Conservation (phyloP, 2,888 invertebrate genomes). For the Carpatolechia fugitivella region DNA sequence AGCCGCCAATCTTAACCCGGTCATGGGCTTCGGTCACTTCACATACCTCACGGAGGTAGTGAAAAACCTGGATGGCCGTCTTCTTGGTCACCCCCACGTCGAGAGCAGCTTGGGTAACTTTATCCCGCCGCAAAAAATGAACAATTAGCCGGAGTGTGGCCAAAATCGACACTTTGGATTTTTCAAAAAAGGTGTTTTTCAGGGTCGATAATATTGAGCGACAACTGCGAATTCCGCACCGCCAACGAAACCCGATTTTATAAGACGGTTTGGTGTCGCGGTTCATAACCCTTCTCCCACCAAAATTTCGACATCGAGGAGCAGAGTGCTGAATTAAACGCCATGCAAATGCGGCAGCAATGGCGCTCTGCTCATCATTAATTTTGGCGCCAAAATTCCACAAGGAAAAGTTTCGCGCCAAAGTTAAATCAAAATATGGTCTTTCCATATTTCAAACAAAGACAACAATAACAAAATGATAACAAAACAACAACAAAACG, state of each 20-base stretch:
- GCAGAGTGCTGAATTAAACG: neutral
- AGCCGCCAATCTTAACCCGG: slow-evolving; percentile 13
- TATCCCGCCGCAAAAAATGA: slow-evolving; percentile 4
- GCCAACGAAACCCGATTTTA: neutral
- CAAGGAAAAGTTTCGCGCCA: neutral
- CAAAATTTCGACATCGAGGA: neutral
- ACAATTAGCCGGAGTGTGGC: slow-evolving; percentile 4
- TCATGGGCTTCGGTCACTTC: slow-evolving; percentile 19
- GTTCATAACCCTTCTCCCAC: neutral
- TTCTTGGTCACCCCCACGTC: slow-evolving; percentile 1
- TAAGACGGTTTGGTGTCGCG: neutral
- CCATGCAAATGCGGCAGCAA: neutral
- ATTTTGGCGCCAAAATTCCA: neutral
- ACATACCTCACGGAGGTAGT: slow-evolving; percentile 11
- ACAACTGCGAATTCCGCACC: neutral
- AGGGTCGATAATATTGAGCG: neutral
- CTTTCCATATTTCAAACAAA: no score
- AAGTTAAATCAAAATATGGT: no score
- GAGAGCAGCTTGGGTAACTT: neutral
- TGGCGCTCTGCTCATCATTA: neutral
- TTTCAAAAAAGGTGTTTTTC: slow-evolving; percentile 3
- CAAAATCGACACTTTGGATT: neutral
- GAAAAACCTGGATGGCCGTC: neutral
- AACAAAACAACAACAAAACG: no score
- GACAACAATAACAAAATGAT: no score